Evolutionary conservation across 2,888 invertebrate species (phyloP), one percentile per base, ranked within the genome.

Genomic region (Troides aeacus): DNA sequence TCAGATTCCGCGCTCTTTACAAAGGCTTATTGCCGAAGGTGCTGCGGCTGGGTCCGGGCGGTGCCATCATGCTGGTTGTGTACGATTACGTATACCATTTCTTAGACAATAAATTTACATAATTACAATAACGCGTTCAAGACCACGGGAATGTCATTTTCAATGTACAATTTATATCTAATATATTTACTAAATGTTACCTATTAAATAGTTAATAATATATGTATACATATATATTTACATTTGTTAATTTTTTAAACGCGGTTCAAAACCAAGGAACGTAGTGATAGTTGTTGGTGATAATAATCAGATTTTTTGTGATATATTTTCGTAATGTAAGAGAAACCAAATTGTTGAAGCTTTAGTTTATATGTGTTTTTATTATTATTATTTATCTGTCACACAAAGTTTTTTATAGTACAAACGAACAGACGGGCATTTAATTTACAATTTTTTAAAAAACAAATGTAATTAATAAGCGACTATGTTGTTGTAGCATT

Each of bases 1-100:
- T 74, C 92, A 97, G 97, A 73, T 96, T 96, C 83, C 92, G 94
- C 66, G 98, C 98, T 0, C 92, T 99, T 4, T 99, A 98, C 89
- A 98, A 98, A 93, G 99, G 98, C 24, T 91, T 98, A 17, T 81
- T 98, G 65, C 98, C 99, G 8, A 99, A 99, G 90, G 95, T 99
- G 0, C 93, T 99, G 84, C 94, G 99, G 73, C 88, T 99, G 69
- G 99, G 98, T 36, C 99, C 99, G 1, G 98, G 98, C 62, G 99
- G 98, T 24, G 99, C 98, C 2, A 98, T 99, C 69, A 97, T 99
- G 98, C 90, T 99, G 74, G 95, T 99, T 10, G 97, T 98, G 15
- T 98, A 97, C 79, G 99, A 99, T 81, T 95, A 97, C 79, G 95
- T 96, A 71, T 97, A 97, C 83, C 93, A 95, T 67, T 97, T 94